Conservation (phyloP, 64 coral and sea anemone species). For the Montipora foliosa region DNA sequence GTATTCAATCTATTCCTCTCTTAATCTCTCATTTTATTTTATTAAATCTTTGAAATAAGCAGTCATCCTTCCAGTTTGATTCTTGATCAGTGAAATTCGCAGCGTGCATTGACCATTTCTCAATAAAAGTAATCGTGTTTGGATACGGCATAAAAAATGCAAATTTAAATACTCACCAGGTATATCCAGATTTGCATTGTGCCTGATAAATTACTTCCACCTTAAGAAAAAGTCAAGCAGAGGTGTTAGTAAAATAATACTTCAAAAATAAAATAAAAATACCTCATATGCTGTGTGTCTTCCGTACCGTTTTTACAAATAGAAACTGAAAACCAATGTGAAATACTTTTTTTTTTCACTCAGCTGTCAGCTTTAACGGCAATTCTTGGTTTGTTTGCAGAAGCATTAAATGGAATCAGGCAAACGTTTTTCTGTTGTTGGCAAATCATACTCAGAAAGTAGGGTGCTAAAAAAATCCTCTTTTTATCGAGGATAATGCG, state of each 20-base stretch:
- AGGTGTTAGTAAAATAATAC: neutral
- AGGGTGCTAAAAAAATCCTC: neutral
- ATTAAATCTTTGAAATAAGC: too few relatives aligned
- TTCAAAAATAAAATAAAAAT: neutral
- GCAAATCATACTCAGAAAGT: neutral
- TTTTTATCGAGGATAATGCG: neutral
- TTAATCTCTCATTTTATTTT: too few relatives aligned
- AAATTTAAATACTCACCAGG: neutral
- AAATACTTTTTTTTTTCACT: too few relatives aligned
- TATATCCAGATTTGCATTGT: slow-evolving; percentile 60
- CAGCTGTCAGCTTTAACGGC: too few relatives aligned
- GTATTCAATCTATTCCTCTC: too few relatives aligned
- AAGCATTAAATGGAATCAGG: neutral
- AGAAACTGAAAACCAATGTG: too few relatives aligned
- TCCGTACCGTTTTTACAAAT: too few relatives aligned
- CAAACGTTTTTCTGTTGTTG: neutral
- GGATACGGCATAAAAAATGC: neutral
- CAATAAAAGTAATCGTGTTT: neutral
- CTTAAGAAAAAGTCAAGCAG: neutral
- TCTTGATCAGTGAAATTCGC: too few relatives aligned
- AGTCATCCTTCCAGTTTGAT: too few relatives aligned
- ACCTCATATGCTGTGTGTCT: neutral
- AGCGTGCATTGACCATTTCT: too few relatives aligned
- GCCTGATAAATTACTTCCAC: neutral
- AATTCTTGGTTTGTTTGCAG: slow-evolving; percentile 9